Percentiles rank a stretch among this genome's conserved stretches.
phyloP scores from a whole-genome alignment of 92 coral and sea anemone genomes.

The Porites cylindrica region DNA sequence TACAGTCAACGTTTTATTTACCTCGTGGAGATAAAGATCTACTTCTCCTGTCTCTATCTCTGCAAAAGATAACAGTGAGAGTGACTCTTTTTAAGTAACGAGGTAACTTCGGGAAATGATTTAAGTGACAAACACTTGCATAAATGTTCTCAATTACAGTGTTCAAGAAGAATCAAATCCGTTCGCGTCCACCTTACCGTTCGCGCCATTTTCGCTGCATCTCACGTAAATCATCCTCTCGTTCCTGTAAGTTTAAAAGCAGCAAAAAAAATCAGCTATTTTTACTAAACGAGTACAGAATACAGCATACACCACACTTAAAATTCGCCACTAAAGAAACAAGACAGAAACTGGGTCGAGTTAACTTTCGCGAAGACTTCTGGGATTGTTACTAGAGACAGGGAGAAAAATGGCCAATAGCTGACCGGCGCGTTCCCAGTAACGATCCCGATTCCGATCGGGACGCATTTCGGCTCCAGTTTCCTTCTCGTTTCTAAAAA shows the following conservation, averaged over 20 bases:
- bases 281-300: background rate
- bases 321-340: background rate
- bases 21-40: constrained; percentile 55
- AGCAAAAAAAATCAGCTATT: background rate
- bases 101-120: background rate
- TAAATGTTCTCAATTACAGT: background rate
- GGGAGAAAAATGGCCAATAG: background rate
- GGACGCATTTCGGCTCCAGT: no score
- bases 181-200: constrained; percentile 46
- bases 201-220: constrained; percentile 95
- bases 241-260: constrained; percentile 59
- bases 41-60: constrained; percentile 47
- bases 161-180: background rate
- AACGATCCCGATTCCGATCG: no score
- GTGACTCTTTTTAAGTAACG: background rate
- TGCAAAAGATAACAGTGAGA: background rate
- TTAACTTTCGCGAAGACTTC: no score
- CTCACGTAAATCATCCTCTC: constrained; percentile 93
- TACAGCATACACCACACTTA: background rate
- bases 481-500: no score
- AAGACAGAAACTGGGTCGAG: background rate
- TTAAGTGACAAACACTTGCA: background rate
- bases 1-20: background rate
- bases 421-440: no score
- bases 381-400: background rate